Evolutionary conservation across 2,113 vertebrate species (phyloP).

Genomic region (Chrysochloris asiatica): DNA sequence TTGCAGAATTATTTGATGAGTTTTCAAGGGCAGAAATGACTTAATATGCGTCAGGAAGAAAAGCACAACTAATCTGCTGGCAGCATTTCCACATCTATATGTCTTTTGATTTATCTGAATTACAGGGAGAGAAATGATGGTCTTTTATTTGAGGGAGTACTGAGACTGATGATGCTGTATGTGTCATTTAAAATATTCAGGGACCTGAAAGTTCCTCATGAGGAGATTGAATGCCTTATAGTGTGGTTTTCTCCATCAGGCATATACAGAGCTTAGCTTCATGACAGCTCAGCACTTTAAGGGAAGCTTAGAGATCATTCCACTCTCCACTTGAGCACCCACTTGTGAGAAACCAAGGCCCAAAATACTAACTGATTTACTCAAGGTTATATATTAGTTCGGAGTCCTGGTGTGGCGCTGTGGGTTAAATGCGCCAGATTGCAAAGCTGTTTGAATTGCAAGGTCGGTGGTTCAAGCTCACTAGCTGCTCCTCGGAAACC

Average conservation of each 20-base stretch:
- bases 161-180: not conserved
- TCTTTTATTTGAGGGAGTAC: not conserved
- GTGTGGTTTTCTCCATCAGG: not conserved
- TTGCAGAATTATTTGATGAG: slow-evolving; percentile 4
- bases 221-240: not conserved
- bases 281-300: not conserved
- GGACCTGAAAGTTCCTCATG: not conserved
- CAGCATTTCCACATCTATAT: not conserved
- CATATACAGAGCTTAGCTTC: not conserved
- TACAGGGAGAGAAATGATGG: not conserved
- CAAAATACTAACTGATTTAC: not conserved
- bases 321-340: not conserved
- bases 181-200: not conserved
- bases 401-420: no score
- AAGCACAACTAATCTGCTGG: not conserved
- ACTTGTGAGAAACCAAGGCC: not conserved
- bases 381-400: not conserved
- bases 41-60: not conserved
- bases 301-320: not conserved
- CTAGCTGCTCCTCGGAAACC: no score
- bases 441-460: no score
- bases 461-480: no score
- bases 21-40: not conserved
- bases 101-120: not conserved
- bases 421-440: no score